Evolutionary conservation across 2,113 vertebrate genomes (phyloP), one percentile per base, ranked within the genome.

Genomic region (Rhinogobius similis): DNA sequence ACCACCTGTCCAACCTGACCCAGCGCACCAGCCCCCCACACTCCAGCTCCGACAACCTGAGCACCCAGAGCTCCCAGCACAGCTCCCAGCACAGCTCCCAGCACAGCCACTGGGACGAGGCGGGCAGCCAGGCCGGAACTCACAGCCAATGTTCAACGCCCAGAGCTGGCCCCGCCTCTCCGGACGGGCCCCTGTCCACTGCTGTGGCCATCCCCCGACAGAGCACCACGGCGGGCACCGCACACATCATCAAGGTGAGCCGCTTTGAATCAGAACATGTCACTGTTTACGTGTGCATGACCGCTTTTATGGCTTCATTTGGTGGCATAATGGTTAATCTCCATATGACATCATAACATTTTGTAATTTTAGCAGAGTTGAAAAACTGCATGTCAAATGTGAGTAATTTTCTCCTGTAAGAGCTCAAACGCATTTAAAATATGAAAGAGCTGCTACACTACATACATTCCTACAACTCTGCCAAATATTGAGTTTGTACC

Each of bases 11-110:
- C 44, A 9, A 77, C 0, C 78, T 76, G 80, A 81, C 85, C n/a
- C 65, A 73, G 69, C 86, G 79, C 48, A 82, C 81, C 2, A 77
- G 75, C 55, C 87, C 62, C 53, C 88, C 75, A 24, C 94, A 96
- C 90, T 98, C 96, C 73, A 97, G 96, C 93, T 93, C 96, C 0
- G 98, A 98, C 88, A 96, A 98, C 90, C 88, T 98, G 76, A 99
- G 97, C 94, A 93, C 94, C 0, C 93, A 93, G 89, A 98, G 97
- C 85, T 97, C 95, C 10, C 93, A 88, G 43, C 95, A 41, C 39
- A 41, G 39, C 39, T 12, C 32, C 8, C 32, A 8, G 4, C 3
- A 8, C 32, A 36, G 32, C n/a, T 97, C 95, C 12, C 93, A 87
- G 39, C 95, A 95, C 61, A 96, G 95, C 83, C 94, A 94, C 84